These are phyloP conservation scores for Tipula helvola DNA, from an alignment of 2,888 invertebrate species.

Conservation along the genomic window DNA sequence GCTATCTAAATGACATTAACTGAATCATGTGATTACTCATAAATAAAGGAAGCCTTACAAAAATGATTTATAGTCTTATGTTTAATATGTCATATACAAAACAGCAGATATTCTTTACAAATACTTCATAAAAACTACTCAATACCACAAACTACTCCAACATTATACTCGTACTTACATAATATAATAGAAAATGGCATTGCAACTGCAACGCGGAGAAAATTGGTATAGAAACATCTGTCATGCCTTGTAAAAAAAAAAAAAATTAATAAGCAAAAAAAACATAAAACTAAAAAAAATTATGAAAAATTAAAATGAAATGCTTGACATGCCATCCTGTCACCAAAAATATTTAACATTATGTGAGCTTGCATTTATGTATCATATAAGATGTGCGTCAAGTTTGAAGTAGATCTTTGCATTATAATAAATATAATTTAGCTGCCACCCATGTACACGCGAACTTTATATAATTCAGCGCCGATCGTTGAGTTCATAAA, in stretches of 20 bases:
- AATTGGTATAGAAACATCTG: background rate
- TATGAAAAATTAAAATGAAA: background rate
- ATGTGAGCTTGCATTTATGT: background rate
- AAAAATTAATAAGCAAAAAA: background rate
- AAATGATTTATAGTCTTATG: too few species aligned
- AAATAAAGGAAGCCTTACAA: too few species aligned
- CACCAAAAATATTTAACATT: background rate
- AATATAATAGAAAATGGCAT: background rate
- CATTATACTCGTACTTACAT: too few species aligned
- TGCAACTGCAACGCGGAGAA: background rate
- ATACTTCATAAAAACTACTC: too few species aligned
- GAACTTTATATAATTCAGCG: background rate
- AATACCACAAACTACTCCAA: too few species aligned
- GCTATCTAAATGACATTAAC: too few species aligned
- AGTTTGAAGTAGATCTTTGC: background rate
- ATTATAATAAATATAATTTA: background rate
- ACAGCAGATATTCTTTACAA: too few species aligned
- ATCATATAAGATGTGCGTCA: background rate
- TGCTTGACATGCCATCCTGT: background rate
- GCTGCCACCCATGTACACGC: background rate
- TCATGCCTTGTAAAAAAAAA: background rate
- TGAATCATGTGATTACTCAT: too few species aligned
- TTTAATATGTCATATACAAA: too few species aligned
- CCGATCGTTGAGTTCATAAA: background rate
- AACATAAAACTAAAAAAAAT: background rate